Evolutionary conservation across 2,113 vertebrate species (phyloP), one percentile per base, ranked within the genome.

Genomic region (Labeo rohita): DNA sequence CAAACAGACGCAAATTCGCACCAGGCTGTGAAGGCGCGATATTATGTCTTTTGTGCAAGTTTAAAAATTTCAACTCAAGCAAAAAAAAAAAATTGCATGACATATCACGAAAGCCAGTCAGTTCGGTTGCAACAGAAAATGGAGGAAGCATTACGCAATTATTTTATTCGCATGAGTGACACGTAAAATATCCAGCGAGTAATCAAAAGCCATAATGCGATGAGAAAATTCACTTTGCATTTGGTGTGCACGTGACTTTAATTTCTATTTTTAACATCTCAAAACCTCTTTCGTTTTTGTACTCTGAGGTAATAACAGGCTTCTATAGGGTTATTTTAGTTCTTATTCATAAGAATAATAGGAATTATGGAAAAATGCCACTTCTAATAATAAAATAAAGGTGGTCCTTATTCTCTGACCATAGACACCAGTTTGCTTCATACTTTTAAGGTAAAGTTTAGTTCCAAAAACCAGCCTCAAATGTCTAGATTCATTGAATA

Each of bases 291-390:
- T 10, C 18, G 2, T 16, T 11, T 21, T 70, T 45, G 5, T 39
- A 73, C 70, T 73, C 70, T 73, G 70, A 73, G 21, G 39, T 73
- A 36, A 36, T n/a, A 73, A 73, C 70, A 11, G 18, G 39, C 39
- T 43, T 43, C 16, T 72, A 72, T 11, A 72, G 16, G 63, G 12
- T 15, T 36, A 1, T 72, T 43, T 5, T 43, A 5, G 16, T 72
- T 72, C 68, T 18, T 39, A 39, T 70, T 8, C 34, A 59, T 59
- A 21, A n/a, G 5, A n/a, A 59, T n/a, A 59, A 61, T n/a, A 61
- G 56, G 21, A 61, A n/a, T 61, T 3, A 61, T n/a, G 8, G 8
- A 61, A 61, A 61, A 47, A 61, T 9, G 56, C 8, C 56, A n/a
- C 21, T 61, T 61, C 21, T 61, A n/a, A 59, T 59, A 59, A n/a